Base-by-base conservation (phyloP, 2,888 invertebrate species). In the Choristoneura rosaceana region DNA sequence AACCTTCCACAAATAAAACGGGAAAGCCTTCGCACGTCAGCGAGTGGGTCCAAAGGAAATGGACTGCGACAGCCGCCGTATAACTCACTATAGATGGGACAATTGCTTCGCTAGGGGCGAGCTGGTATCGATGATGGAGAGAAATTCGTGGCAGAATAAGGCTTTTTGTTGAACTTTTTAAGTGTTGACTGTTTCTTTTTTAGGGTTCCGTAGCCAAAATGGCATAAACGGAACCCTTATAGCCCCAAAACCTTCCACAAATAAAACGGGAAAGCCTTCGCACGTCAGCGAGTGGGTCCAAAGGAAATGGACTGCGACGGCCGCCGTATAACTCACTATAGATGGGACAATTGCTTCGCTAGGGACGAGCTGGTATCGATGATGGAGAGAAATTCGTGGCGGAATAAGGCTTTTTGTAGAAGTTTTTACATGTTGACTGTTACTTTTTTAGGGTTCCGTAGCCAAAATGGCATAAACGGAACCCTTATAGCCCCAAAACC, bases 291-390 rank as follows among this genome's bases (percentile, higher is more conserved):
- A 76, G 73, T 76, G 77, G 79, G 74, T 75, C 75, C 74, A 70
- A 75, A 79, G 82, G 80, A 80, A 83, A 82, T 80, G 77, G 80
- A 66, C 78, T 78, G 77, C 76, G 80, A 79, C 77, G 80, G 74
- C 75, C 80, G 78, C 81, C 79, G 75, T 76, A 77, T n/a, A n/a
- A n/a, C 75, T 78, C 76, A 76, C 75, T 50, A 55, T 69, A 61
- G 68, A 68, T 69, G 71, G 69, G 74, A 74, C 74, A 76, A 52
- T 73, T 68, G 62, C 68, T 63, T 47, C 15, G 67, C 55, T 68
- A 67, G 58, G 58, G 71, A 8, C 62, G 62, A 4, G 43, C n/a
- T 59, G 38, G 14, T 59, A 12, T 50, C 64, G 58, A 58, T 41
- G 33, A 34, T 33, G 5, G 58, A 5, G 4, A 17, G 8, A 52